These are phyloP conservation scores for Tiliacea citrago DNA, from an alignment of 2,888 invertebrate genomes.

Conservation along the genomic window DNA sequence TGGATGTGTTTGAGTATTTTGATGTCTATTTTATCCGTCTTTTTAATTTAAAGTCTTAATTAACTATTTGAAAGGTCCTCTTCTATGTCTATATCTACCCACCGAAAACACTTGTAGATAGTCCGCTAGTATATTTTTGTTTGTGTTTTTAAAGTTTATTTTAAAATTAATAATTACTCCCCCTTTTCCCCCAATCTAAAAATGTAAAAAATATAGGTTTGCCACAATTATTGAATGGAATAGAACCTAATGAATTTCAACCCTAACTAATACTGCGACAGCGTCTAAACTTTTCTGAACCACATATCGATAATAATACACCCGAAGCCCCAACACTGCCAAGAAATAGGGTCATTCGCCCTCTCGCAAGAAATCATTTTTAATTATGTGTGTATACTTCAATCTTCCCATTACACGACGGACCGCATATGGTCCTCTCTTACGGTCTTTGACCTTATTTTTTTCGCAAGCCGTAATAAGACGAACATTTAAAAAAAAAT, in stretches of 20 bases:
- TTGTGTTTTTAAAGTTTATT: too few relatives aligned
- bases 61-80: not conserved
- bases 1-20: not conserved
- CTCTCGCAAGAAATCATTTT: conserved; percentile 88
- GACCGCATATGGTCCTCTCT: conserved; percentile 74
- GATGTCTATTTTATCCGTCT: not conserved
- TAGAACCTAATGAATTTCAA: not conserved
- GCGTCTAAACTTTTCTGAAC: not conserved
- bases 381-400: conserved; percentile 88
- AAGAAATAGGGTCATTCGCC: conserved; percentile 87
- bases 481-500: conserved; percentile 80
- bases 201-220: not conserved
- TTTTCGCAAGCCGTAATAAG: conserved; percentile 75
- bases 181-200: too few relatives aligned
- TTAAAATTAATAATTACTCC: too few relatives aligned
- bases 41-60: not conserved
- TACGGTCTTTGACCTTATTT: conserved; percentile 78
- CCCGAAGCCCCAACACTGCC: conserved; percentile 74
- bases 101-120: too few relatives aligned
- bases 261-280: too few relatives aligned
- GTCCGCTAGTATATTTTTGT: too few relatives aligned
- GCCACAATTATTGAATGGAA: not conserved
- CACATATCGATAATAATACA: conserved; percentile 53
- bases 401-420: conserved; percentile 84
- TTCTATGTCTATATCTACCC: too few relatives aligned